Evolutionary conservation across 2,113 vertebrate genomes (phyloP).

Genomic region (Psilopsiagon aurifrons): DNA sequence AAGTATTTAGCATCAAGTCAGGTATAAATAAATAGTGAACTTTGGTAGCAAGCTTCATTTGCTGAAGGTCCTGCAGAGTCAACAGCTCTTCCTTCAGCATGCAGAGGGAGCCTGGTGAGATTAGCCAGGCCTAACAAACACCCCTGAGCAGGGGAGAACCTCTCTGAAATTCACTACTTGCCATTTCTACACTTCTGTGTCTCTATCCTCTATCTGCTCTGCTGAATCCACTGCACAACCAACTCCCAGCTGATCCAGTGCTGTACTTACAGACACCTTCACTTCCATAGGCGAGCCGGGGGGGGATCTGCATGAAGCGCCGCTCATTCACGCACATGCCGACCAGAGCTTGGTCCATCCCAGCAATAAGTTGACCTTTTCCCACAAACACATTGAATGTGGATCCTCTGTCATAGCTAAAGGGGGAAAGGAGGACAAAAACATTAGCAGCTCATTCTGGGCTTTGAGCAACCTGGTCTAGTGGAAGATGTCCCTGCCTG

Average conservation of each 20-base stretch:
- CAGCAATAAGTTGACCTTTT: constrained; percentile 89
- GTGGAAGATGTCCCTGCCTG: not conserved
- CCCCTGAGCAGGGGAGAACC: not conserved
- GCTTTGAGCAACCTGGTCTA: not conserved
- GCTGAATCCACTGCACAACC: too few relatives aligned
- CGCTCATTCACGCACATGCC: constrained; percentile 97
- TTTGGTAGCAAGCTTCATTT: rapidly evolving
- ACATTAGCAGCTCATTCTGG: not conserved
- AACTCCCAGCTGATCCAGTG: rapidly evolving
- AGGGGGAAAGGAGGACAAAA: not conserved
- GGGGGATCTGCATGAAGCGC: constrained; percentile 89
- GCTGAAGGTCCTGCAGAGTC: not conserved
- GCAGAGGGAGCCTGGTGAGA: not conserved
- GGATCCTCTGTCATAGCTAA: constrained; percentile 91
- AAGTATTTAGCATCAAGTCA: not conserved
- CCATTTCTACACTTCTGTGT: not conserved
- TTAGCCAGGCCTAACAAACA: not conserved
- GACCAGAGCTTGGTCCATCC: constrained; percentile 94
- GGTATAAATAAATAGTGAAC: not conserved
- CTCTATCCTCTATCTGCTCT: not conserved
- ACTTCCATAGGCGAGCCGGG: constrained; percentile 88
- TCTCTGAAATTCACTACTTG: not conserved
- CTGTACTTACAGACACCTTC: constrained; percentile 85
- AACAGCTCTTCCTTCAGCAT: not conserved
- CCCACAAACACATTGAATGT: constrained; percentile 95